phyloP scores from a whole-genome alignment of 2,113 vertebrate genomes.

The Taxidea taxus region DNA sequence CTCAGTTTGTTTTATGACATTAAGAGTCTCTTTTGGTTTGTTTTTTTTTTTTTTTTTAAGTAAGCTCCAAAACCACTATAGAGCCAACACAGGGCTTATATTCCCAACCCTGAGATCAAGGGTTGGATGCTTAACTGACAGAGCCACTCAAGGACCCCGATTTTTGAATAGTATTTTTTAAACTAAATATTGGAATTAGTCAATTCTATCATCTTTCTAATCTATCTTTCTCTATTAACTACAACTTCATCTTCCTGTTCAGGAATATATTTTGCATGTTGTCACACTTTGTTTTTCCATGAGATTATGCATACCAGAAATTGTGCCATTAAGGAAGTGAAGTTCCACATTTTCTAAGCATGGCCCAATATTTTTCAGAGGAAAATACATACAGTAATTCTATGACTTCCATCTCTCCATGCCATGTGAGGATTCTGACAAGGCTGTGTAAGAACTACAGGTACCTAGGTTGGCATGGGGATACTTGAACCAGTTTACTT shows the following conservation, averaged over 20 bases:
- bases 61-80: background rate
- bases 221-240: background rate
- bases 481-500: conserved; percentile 3
- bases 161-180: conserved; percentile 21
- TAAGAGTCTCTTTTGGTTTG: no score
- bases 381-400: conserved; percentile 12
- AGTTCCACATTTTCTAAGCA: conserved; percentile 28
- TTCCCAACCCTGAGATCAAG: background rate
- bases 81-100: background rate
- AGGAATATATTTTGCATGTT: background rate
- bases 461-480: background rate
- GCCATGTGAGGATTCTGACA: conserved; percentile 20
- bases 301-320: background rate
- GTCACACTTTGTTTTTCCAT: background rate
- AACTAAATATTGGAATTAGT: conserved; percentile 22
- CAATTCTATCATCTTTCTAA: conserved; percentile 11
- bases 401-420: background rate
- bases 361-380: conserved; percentile 33
- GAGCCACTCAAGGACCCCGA: background rate
- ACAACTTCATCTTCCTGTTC: background rate
- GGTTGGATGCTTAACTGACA: background rate
- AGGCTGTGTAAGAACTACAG: background rate
- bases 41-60: no score
- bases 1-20: no score
- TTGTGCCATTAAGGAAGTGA: background rate